Base-by-base conservation (phyloP, 2,888 invertebrate species). In the Calliopum simillimum region DNA sequence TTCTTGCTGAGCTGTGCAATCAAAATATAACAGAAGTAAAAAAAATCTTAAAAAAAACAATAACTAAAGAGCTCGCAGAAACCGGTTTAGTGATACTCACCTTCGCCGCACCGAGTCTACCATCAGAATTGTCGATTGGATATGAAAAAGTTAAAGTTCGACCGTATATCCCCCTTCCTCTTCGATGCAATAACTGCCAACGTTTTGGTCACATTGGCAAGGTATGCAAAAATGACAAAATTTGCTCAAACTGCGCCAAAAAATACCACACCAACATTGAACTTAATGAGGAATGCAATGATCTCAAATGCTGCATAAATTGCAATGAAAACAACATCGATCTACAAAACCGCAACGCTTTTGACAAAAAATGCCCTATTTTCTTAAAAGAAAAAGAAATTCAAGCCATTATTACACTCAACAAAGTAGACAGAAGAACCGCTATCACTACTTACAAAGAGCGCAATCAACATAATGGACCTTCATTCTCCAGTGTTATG, bases 91-190 rank as follows among this genome's bases (percentile, higher is more conserved):
- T 47, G 2, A 47, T 63, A 14, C 13, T 44, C 12, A 63, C 63
- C 6, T 63, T 63, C 23, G 63, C n/a, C n/a, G n/a, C n/a, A n/a
- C n/a, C n/a, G n/a, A n/a, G n/a, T n/a, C n/a, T n/a, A n/a, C n/a
- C n/a, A n/a, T n/a, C n/a, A n/a, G n/a, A n/a, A n/a, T n/a, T n/a
- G n/a, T n/a, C n/a, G n/a, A n/a, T n/a, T n/a, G 63, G 63, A 2
- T 63, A 63, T 25, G 63, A 49, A 47, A 49, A 23, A 47, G 43
- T 47, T 23, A 11, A n/a, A n/a, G 4, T 47, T 14, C 63, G 47
- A 47, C 63, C 63, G 21, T 63, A 63, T 49, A 46, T 63, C 19
- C 62, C 62, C 1, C 62, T 62, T 13, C 62, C 62, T 3, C 19
- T 62, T 4, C 23, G 62, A 44, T 63, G 63, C 2, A 63, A 3